A percentile compares a stretch with the other conserved stretches of the same genome.
Evolutionary conservation across 2,888 invertebrate genomes (phyloP).

Genomic region (Nemotelus nigrinus): DNA sequence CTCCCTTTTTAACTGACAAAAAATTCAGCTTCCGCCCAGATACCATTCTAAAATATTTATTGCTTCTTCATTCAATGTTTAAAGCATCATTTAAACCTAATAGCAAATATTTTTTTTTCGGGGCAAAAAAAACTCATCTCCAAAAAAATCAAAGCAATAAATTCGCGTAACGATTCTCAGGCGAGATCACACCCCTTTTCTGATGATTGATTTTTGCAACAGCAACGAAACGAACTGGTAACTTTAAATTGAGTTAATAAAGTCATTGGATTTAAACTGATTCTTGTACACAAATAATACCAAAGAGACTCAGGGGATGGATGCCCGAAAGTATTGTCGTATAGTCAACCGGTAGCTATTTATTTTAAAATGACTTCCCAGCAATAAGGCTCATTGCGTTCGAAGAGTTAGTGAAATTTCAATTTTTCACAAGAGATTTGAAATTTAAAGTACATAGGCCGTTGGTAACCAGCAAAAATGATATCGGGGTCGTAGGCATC

Average conservation of each 20-base stretch:
- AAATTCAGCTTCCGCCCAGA: too few species aligned
- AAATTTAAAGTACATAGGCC: not conserved
- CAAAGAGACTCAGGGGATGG: not conserved
- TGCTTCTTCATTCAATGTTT: not conserved
- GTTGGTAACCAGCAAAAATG: too few species aligned
- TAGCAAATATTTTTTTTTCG: not conserved
- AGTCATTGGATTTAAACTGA: conserved; percentile 37
- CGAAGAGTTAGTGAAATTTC: not conserved
- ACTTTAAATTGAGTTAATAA: conserved; percentile 37
- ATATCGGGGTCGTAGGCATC: too few species aligned
- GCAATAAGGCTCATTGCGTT: not conserved
- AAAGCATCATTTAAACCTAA: not conserved
- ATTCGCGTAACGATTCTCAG: not conserved
- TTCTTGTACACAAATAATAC: conserved; percentile 11
- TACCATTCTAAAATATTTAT: too few species aligned
- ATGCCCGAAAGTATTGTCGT: not conserved
- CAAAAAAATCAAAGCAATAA: not conserved
- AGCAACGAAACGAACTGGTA: not conserved
- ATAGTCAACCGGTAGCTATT: not conserved
- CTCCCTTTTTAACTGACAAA: too few species aligned
- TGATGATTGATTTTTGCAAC: too few species aligned
- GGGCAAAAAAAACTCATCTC: too few species aligned
- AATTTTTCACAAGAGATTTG: not conserved
- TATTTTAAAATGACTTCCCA: not conserved
- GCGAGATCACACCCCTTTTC: not conserved